Percentiles rank a stretch among this genome's conserved stretches.
These are phyloP conservation scores for Kuschelorhynchus macadamiae DNA, from an alignment of 2,888 invertebrate species.

Conservation along the genomic window DNA sequence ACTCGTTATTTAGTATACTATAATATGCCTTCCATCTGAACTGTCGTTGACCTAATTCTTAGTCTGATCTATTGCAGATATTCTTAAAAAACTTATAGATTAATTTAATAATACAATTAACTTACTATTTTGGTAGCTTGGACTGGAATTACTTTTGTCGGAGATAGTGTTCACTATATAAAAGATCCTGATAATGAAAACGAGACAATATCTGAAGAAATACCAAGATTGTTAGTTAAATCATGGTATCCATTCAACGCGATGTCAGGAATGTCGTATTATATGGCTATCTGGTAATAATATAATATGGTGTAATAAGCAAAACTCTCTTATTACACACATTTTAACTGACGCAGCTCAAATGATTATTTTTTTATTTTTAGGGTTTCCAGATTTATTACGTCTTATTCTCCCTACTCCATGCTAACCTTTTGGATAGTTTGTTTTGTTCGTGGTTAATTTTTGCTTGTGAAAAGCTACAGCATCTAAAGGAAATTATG, in stretches of 20 bases:
- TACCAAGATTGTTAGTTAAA: conserved; percentile 81
- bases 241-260: conserved; percentile 87
- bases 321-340: too few species aligned
- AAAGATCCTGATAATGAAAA: conserved; percentile 80
- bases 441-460: conserved; percentile 89
- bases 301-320: too few species aligned
- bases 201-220: conserved; percentile 76
- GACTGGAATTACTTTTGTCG: conserved; percentile 86
- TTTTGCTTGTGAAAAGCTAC: conserved; percentile 88
- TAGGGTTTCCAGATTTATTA: conserved; percentile 63
- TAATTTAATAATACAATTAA: too few species aligned
- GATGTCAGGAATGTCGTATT: conserved; percentile 78
- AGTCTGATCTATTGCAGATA: too few species aligned
- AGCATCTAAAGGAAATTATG: conserved; percentile 89
- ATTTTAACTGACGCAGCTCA: too few species aligned
- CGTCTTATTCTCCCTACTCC: conserved; percentile 66
- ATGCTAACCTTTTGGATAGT: conserved; percentile 76
- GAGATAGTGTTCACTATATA: conserved; percentile 79
- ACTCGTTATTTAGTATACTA: too few species aligned
- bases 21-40: too few species aligned
- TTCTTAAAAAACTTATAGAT: too few species aligned
- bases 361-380: conserved; percentile 4
- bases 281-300: conserved; percentile 71
- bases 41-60: too few species aligned
- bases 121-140: too few species aligned